Base-by-base conservation (phyloP, 64 coral and sea anemone species). In the Stylophora pistillata region DNA sequence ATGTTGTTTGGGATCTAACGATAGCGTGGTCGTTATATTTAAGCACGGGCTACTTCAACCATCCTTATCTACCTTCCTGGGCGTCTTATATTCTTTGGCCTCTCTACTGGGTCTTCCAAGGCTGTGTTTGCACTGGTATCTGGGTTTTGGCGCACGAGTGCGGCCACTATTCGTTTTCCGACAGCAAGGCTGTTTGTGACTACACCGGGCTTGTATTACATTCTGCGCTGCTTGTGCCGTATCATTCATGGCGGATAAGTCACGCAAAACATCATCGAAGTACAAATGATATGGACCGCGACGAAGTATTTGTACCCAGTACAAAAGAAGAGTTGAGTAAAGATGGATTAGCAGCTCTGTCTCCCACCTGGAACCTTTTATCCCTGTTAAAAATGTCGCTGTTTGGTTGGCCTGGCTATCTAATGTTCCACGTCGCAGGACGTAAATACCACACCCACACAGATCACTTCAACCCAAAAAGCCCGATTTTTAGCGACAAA, bases 61-160 rank as follows among this genome's bases (percentile, higher is more conserved):
- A 93, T 58, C 91, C 71, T 9, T 77, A 88, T 34, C 47, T 93
- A 56, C 86, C 91, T 7, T 25, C 26, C 37, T 70, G 73, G 30
- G 78, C 86, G 18, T 28, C 76, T 1, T 82, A 74, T 58, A 25
- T 93, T 63, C 70, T 93, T 3, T 93, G 91, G 91, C 86, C 86
- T 29, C 20, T 88, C 0, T 93, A 93, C 13, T 93, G 91, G 91
- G 68, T 93, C 16, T 75, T 34, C 30, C 91, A 93, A 93, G 91
- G 91, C 4, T 93, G 91, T 58, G 71, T 89, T 31, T 93, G 86
- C 56, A 88, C 86, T 0, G 86, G 91, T 15, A 41, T 93, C 53
- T 93, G 91, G 91, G 91, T 93, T 69, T 62, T 93, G 62, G 91
- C 77, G 5, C 91, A 93, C 11, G 91, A 93, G 20, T 93, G 91